phyloP scores from a whole-genome alignment of 2,888 invertebrate genomes.

The Andrena trimmerana region DNA sequence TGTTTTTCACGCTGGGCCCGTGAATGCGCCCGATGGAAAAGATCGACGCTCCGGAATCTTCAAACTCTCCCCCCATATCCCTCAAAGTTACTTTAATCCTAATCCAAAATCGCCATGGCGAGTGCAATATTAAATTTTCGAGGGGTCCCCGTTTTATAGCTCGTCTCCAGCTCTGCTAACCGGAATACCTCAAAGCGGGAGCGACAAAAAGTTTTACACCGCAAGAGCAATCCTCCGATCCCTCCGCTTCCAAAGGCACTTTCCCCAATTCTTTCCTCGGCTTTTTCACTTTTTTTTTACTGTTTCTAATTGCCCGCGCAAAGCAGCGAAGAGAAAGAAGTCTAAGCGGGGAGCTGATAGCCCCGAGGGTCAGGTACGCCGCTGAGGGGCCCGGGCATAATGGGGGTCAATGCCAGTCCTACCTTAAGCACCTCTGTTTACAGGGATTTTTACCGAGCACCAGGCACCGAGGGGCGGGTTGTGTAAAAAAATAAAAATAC shows the following conservation, averaged over 20 bases:
- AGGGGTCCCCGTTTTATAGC: no score
- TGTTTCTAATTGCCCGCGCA: background rate
- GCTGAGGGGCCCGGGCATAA: background rate
- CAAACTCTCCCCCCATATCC: no score
- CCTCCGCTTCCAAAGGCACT: background rate
- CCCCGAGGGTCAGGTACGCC: background rate
- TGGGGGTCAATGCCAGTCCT: conserved; percentile 17
- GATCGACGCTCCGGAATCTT: no score
- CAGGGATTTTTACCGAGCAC: conserved; percentile 11
- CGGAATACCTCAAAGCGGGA: no score
- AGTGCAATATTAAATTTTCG: no score
- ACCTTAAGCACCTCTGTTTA: background rate
- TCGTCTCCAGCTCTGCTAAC: no score
- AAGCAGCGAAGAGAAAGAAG: background rate
- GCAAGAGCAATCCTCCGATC: no score
- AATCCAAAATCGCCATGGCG: no score
- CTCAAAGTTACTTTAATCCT: no score
- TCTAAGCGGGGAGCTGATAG: background rate
- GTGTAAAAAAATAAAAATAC: conserved; percentile 54
- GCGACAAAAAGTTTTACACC: no score
- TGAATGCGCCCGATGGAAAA: background rate
- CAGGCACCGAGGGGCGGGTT: background rate
- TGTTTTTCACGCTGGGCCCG: conserved; percentile 57
- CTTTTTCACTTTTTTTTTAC: background rate
- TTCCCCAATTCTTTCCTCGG: background rate